Evolutionary conservation across 37 sponge, comb jelly and placozoan genomes (phyloP), one percentile per base, ranked within the genome.

Genomic region (Geodia barretti): DNA sequence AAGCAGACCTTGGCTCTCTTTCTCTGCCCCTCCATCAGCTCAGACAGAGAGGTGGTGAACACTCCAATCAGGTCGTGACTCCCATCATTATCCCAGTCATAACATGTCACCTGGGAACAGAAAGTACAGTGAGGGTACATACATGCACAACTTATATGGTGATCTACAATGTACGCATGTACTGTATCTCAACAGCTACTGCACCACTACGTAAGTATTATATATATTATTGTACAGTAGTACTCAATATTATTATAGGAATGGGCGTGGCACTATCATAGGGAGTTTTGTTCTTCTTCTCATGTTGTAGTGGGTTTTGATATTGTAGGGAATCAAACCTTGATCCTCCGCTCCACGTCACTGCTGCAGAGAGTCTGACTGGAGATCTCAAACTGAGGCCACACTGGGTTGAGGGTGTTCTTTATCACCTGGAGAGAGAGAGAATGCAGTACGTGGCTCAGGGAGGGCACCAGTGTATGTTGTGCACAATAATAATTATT

Each of bases 361-460:
- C 77, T 85, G 38, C 73, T 75, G 68, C 92, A 87, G 25, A 93
- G 78, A 1, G 61, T 65, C 70, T 84, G 71, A 30, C 82, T 70
- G 42, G 66, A 73, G 72, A 96, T 39, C 1, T 33, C 68, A 32
- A 96, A 83, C 14, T 80, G 76, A 24, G 70, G 77, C 97, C 97
- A 96, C 19, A 35, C 58, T 14, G 97, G 97, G 66, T 96, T 85
- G 58, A 96, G 89, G 2, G 92, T 91, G 71, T 96, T 96, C 75
- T 88, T 90, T 17, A 96, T 88, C 36, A 85, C 84, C 88, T 94
- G 78, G 34, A 78, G n/a, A 80, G 3, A 43, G n/a, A 23, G 21
- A 23, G 41, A 23, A 33, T 1, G 42, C n/a, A n/a, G n/a, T n/a
- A n/a, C n/a, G n/a, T n/a, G n/a, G n/a, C n/a, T n/a, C n/a, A n/a